Evolutionary conservation across 2,888 invertebrate genomes (phyloP), one percentile per base, ranked within the genome.

Genomic region (Amblyjoppa fuscipennis): DNA sequence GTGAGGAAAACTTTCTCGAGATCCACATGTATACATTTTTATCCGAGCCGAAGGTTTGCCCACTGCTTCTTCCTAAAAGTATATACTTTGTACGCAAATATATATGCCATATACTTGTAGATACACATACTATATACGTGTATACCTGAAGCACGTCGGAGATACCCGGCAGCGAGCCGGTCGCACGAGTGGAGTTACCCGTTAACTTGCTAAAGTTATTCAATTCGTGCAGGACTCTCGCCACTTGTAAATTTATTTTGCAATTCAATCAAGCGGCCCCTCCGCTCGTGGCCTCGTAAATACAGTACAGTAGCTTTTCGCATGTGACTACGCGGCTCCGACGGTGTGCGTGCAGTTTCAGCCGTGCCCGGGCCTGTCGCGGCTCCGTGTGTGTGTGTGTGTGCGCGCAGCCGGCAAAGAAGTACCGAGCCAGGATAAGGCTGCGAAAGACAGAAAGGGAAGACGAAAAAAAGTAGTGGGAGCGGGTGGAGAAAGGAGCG

Each of bases 221-320:
- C 90, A 90, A 90, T 90, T 90, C 88, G 88, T 86, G 85, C 84
- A 77, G 79, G 83, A 73, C 84, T 88, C 89, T 89, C 88, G 88
- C 89, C 89, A 88, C 89, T 90, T 89, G 90, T 89, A 89, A 90
- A 90, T 90, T 90, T 90, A 90, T 90, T 90, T 89, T 89, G 89
- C 90, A 89, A 90, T 90, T 90, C 89, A 89, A 90, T 90, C 89
- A 89, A 89, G 81, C 80, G 79, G 79, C 86, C 83, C 79, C 85
- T 80, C 86, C 82, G 73, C 83, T 85, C 84, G 77, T 28, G 61
- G 73, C 31, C 81, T 68, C 82, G 81, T 74, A 77, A 79, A 87
- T 82, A 73, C 80, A 74, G 75, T 64, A 34, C 38, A 53, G 38
- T 34, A 81, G 53, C 64, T 73, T 71, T 82, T 78, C 77, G 79